These are phyloP conservation scores for Periophthalmus magnuspinnatus DNA, from an alignment of 2,797 vertebrate species.

Conservation along the genomic window DNA sequence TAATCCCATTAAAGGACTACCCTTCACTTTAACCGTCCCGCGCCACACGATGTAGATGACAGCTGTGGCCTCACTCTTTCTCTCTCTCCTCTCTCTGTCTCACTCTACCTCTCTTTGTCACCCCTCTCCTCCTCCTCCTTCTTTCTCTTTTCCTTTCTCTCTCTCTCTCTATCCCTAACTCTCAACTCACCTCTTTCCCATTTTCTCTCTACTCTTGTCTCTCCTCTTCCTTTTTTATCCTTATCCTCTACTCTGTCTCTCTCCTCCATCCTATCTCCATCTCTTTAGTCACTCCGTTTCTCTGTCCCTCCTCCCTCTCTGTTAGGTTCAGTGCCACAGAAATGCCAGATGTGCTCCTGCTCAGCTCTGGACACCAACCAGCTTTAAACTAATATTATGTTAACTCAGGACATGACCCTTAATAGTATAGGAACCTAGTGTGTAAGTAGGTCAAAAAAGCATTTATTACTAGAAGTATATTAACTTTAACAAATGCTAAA, in stretches of 20 bases:
- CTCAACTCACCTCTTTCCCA: too few species aligned
- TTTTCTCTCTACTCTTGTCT: neutral
- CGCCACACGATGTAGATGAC: slow-evolving; percentile 48
- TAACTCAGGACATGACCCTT: neutral
- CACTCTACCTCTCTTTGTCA: neutral
- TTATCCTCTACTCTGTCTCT: too few species aligned
- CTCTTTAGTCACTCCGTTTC: too few species aligned
- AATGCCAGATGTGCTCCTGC: slow-evolving; percentile 29
- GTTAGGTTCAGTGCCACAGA: slow-evolving; percentile 5
- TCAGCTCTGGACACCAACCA: neutral
- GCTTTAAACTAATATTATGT: slow-evolving; percentile 13
- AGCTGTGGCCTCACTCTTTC: slow-evolving; percentile 44
- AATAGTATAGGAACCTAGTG: neutral
- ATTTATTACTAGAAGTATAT: neutral
- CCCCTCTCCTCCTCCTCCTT: neutral
- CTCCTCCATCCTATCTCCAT: too few species aligned
- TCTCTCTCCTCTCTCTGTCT: neutral
- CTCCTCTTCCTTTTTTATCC: neutral
- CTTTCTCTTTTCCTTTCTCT: neutral
- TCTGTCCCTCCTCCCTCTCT: too few species aligned
- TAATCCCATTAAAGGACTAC: slow-evolving; percentile 74
- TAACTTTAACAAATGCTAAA: too few species aligned
- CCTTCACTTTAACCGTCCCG: slow-evolving; percentile 55
- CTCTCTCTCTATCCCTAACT: neutral
- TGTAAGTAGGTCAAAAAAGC: neutral